Base-by-base conservation (phyloP, 2,888 invertebrate genomes). In the Brenthis ino region DNA sequence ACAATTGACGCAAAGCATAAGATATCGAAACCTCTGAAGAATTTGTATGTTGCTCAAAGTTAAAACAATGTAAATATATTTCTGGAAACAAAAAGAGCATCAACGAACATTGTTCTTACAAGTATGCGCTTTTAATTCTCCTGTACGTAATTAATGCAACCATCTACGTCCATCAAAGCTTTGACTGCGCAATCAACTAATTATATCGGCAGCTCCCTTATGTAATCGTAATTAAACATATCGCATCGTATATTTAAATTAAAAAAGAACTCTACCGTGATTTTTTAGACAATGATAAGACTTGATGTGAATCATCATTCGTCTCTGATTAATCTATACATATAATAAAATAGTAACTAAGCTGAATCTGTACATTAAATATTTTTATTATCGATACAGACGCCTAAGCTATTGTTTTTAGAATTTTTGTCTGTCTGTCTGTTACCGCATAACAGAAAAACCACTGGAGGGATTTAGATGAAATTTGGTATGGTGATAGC, bases 161-260 rank as follows among this genome's bases (percentile, higher is more conserved):
- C 71, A 55, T 64, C 48, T 66, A 69, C 50, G 58, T 64, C 58
- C 56, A 64, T 63, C 58, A 66, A 68, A 68, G 24, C 43, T 47
- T 55, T 60, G 53, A 64, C 51, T 56, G 50, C 57, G 24, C 51
- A 47, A 47, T 43, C 37, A 43, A 43, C 64, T 64, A 69, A 71
- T 64, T 71, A 64, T 65, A 70, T 65, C 65, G 64, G 67, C 64
- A 67, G 64, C 37, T 57, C 24, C 43, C 54, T 64, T 64, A 67
- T 67, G 13, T 51, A 37, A 60, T 67, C 20, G 51, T 33, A 64
- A 65, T 53, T 68, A 28, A 57, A 57, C 54, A 64, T 54, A 57
- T 56, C 51, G 60, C 43, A 65, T 56, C 51, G 55, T 33, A 14
- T 43, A 51, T 56, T 51, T 65, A 28, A 50, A 14, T 16, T 57